These are phyloP conservation scores for Prionailurus viverrinus DNA, from an alignment of 2,113 vertebrate genomes.

Conservation along the genomic window DNA sequence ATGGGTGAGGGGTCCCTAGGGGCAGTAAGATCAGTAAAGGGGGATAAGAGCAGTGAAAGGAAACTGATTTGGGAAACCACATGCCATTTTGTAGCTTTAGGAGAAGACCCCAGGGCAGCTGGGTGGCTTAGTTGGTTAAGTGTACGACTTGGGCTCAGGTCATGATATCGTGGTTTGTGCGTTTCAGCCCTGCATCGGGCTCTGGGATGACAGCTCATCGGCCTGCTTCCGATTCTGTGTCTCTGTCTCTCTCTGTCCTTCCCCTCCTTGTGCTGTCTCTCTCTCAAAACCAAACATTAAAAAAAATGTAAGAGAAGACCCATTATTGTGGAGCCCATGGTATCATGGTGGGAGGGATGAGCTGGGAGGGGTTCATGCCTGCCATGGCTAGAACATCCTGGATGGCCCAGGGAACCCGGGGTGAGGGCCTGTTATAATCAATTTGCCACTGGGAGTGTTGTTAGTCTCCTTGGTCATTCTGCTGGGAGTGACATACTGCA, in stretches of 20 bases:
- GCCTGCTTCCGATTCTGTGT: too few species aligned
- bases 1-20: background rate
- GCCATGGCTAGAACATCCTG: fast-evolving
- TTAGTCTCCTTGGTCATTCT: background rate
- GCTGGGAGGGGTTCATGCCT: background rate
- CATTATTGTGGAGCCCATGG: background rate
- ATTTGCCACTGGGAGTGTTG: background rate
- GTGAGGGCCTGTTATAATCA: background rate
- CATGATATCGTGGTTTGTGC: too few species aligned
- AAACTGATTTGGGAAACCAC: background rate
- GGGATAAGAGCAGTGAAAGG: background rate
- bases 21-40: background rate
- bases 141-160: too few species aligned
- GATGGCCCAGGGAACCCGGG: background rate
- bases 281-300: too few species aligned
- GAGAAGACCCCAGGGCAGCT: background rate
- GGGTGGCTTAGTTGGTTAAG: too few species aligned
- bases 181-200: too few species aligned
- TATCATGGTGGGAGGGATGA: background rate
- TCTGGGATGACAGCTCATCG: too few species aligned
- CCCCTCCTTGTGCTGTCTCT: too few species aligned
- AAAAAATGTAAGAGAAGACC: background rate
- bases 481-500: background rate
- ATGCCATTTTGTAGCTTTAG: background rate
- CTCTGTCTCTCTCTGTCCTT: too few species aligned